Evolutionary conservation across 1,140 invertebrate species (phyloP), one percentile per base, ranked within the genome.

Genomic region (Plutomurus gul): DNA sequence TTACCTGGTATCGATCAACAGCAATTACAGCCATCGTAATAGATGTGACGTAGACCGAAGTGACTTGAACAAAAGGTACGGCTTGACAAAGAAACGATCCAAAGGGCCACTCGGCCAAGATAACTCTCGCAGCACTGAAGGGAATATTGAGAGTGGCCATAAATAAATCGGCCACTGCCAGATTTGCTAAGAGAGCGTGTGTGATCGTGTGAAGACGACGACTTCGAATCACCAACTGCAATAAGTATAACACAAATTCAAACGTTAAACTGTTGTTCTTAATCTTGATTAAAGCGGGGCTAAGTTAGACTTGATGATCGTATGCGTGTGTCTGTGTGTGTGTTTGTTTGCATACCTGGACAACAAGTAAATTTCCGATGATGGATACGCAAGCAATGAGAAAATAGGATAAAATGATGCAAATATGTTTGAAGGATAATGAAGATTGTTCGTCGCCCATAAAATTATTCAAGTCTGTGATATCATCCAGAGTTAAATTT

Each of bases 1-100:
- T 83, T 60, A 84, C 82, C 71, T 85, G 84, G 77, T 88, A 88
- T 22, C 89, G 83, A 82, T 90, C 89, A 2, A 90, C 46, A 0
- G 89, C 89, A 65, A 90, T 90, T 10, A 86, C 86, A 4, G 87
- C 88, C 83, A 90, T 87, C 6, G 89, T 89, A 51, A 89, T 86
- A 0, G 89, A 88, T 0, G 88, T 89, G 13, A 89, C 89, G 81
- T 89, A 90, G 1, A 88, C 86, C 3, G 88, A 87, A 6, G 87
- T 85, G 27, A 87, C 87, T 73, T 90, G 86, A 1, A 89, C 86
- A 25, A 88, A 87, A 18, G 89, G 89, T n/a, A 89, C 86, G 20
- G 88, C 73, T 20, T 86, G 85, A 80, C 89, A 90, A 75, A 89
- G 82, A 10, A 87, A 82, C 8, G 75, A 33, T 1, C 88, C 88